A percentile compares a stretch with the other conserved stretches of the same genome.
Conservation (phyloP, 2,797 vertebrate species). For the Novumbra hubbsi region DNA sequence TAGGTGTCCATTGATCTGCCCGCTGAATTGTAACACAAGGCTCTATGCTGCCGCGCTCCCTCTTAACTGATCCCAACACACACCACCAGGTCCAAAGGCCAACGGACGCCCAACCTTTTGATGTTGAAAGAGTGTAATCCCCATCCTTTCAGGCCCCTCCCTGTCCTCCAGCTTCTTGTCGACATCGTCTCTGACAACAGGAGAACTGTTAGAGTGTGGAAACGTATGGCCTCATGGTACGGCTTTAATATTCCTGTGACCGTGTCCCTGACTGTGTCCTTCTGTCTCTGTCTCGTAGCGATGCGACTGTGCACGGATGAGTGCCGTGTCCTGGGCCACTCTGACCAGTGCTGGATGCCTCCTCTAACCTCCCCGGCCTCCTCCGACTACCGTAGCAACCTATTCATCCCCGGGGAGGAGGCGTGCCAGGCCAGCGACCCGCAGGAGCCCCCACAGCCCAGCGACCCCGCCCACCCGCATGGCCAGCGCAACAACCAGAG, state of each 20-base stretch:
- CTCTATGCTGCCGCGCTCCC: too few relatives aligned
- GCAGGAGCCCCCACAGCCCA: slow-evolving; percentile 81
- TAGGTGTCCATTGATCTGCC: slow-evolving; percentile 52
- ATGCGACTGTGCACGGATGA: slow-evolving; percentile 96
- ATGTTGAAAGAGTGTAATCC: not conserved
- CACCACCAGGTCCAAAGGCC: slow-evolving; percentile 34
- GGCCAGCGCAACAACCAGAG: slow-evolving; percentile 84
- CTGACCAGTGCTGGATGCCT: slow-evolving; percentile 99
- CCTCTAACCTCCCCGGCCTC: slow-evolving; percentile 83
- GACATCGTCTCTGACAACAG: not conserved
- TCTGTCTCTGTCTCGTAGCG: slow-evolving; percentile 64
- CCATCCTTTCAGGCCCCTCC: not conserved
- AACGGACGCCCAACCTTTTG: not conserved
- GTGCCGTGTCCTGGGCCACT: slow-evolving; percentile 93
- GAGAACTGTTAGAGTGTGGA: not conserved
- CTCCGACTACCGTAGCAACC: slow-evolving; percentile 92
- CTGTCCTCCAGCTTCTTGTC: not conserved
- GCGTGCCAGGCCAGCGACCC: slow-evolving; percentile 48
- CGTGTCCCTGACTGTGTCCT: slow-evolving; percentile 13
- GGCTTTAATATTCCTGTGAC: not conserved
- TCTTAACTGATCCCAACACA: too few relatives aligned
- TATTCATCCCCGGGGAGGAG: slow-evolving; percentile 95
- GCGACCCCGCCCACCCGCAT: slow-evolving; percentile 66
- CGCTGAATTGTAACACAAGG: slow-evolving; percentile 43
- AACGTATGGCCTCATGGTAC: not conserved